Conservation (phyloP, 1,140 invertebrate genomes). For the Melanaphis sacchari region DNA sequence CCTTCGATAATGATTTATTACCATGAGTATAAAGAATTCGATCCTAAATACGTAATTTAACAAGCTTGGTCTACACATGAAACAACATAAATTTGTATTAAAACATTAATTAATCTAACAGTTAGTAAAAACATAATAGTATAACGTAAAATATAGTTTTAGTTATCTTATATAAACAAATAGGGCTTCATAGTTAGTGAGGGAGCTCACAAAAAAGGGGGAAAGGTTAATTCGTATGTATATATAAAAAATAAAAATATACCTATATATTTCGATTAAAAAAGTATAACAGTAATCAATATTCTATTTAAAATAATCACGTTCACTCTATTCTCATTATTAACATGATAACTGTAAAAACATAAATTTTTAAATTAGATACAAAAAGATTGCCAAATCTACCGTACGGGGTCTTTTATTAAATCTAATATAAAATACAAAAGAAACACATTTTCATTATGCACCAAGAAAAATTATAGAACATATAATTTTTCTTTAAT, state of each 20-base stretch:
- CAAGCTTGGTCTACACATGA: background rate
- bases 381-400: background rate
- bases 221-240: background rate
- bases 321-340: background rate
- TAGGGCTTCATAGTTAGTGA: background rate
- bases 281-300: background rate
- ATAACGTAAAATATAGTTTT: background rate
- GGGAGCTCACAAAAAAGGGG: background rate
- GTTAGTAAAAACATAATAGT: background rate
- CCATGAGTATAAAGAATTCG: background rate
- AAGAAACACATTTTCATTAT: background rate
- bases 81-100: background rate
- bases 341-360: background rate
- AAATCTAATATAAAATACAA: background rate
- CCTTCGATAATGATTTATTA: constrained; percentile 2
- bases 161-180: background rate
- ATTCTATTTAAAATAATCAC: background rate
- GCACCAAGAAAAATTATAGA: background rate
- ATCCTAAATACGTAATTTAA: background rate
- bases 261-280: background rate
- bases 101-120: background rate
- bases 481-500: background rate
- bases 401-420: no score
- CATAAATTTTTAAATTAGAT: background rate
- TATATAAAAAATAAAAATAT: background rate